Base-by-base conservation (phyloP, 2,113 vertebrate species). In the Ia io region DNA sequence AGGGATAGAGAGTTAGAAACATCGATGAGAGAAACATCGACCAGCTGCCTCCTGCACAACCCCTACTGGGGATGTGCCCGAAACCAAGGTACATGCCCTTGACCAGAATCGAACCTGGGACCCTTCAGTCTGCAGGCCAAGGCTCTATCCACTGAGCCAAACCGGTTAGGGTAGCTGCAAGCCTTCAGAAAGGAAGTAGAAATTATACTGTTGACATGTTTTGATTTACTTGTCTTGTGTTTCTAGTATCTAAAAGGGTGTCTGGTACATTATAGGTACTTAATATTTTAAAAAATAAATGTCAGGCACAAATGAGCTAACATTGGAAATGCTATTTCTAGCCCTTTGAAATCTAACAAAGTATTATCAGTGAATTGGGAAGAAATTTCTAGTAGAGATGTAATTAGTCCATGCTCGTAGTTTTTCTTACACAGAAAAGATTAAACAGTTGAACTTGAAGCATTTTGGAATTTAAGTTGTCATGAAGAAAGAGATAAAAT, bases 381-480 rank as follows among this genome's bases (percentile, higher is more conserved):
- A 86, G 9, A 49, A 79, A 69, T 65, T 61, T 78, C 79, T 85
- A 80, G 2, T 61, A 16, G 12, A 92, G 18, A 42, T 22, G 56
- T 7, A 63, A 32, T 65, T 78, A 65, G 16, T 42, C 10, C 30
- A 11, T 42, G 3, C 3, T 10, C 22, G 4, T 40, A 42, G 84
- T 14, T 91, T 92, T 85, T 82, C 61, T 73, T 69, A 56, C 53
- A 59, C 17, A 67, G 59, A 80, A 88, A 94, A 78, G 28, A 44
- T 84, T 14, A 51, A 88, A 77, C 40, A 56, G 28, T 23, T 92
- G 22, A 79, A 65, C 12, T 35, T 79, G 42, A 95, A 89, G 18
- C 23, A 69, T 94, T 32, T 94, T 83, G 16, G 44, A 65, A 84
- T 95, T 84, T 94, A 88, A 83, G 25, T 77, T 70, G 59, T 76